Percentiles rank a stretch among this genome's conserved stretches.
phyloP scores from a whole-genome alignment of 2,888 invertebrate genomes.

The Nephrotoma flavescens region DNA sequence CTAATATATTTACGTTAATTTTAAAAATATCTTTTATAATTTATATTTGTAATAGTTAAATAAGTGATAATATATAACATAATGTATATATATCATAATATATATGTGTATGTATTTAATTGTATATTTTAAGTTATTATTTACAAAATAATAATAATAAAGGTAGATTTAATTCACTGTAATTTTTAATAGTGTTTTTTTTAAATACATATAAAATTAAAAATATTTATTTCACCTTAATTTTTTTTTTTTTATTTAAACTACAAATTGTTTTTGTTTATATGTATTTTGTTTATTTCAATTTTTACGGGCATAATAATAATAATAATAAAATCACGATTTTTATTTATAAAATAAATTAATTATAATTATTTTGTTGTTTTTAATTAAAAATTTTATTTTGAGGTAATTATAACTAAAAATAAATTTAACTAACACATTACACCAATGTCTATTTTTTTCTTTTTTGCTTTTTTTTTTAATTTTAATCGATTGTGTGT shows the following conservation, averaged over 20 bases:
- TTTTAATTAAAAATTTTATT: not conserved
- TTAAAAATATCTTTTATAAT: not conserved
- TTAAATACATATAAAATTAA: not conserved
- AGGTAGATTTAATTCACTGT: not conserved
- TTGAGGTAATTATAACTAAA: not conserved
- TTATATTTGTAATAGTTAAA: not conserved
- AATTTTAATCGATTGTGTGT: not conserved
- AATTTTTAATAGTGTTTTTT: not conserved
- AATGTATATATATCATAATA: not conserved
- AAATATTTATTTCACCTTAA: not conserved
- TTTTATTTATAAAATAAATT: not conserved
- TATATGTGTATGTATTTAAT: not conserved
- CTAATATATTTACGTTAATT: not conserved
- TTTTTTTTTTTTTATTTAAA: not conserved
- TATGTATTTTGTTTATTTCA: not conserved
- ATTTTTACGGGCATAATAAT: not conserved
- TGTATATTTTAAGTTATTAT: not conserved
- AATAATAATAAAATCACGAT: not conserved
- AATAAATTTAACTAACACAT: not conserved
- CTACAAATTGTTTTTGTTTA: not conserved
- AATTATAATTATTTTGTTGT: not conserved
- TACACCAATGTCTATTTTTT: not conserved
- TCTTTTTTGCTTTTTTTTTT: not conserved
- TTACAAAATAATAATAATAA: not conserved
- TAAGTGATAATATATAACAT: not conserved